These are phyloP conservation scores for Antigone vipio DNA, from an alignment of 2,113 vertebrate genomes.

Conservation along the genomic window DNA sequence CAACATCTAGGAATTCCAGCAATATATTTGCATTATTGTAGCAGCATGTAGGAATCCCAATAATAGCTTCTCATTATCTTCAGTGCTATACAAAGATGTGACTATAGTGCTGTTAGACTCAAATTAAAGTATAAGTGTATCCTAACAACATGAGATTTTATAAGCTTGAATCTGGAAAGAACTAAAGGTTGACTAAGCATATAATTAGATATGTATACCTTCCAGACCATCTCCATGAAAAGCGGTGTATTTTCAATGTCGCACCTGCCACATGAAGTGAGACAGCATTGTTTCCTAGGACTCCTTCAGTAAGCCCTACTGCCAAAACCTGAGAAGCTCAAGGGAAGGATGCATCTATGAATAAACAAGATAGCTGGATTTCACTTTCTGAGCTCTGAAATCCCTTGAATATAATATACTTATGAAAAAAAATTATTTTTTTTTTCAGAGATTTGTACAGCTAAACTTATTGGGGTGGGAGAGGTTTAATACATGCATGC, in stretches of 20 bases:
- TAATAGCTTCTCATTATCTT: conserved; percentile 10
- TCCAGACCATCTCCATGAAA: background rate
- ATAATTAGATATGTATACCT: background rate
- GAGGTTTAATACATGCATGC: background rate
- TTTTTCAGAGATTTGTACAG: background rate
- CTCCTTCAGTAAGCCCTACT: background rate
- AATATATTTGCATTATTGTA: background rate
- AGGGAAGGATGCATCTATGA: background rate
- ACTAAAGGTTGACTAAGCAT: background rate
- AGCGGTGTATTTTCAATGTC: background rate
- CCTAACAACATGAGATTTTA: background rate
- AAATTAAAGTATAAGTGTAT: background rate
- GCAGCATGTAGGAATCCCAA: background rate
- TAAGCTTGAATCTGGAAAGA: background rate
- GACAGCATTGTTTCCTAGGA: background rate
- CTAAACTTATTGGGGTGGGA: background rate
- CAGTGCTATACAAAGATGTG: background rate
- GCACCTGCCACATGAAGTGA: background rate
- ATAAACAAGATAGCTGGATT: background rate
- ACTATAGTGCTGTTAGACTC: background rate
- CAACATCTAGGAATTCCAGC: background rate
- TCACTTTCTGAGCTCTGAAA: background rate
- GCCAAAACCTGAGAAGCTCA: background rate
- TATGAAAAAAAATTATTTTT: background rate
- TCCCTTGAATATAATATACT: background rate